phyloP scores from a whole-genome alignment of 2,113 vertebrate species.

The Chrysochloris asiatica region DNA sequence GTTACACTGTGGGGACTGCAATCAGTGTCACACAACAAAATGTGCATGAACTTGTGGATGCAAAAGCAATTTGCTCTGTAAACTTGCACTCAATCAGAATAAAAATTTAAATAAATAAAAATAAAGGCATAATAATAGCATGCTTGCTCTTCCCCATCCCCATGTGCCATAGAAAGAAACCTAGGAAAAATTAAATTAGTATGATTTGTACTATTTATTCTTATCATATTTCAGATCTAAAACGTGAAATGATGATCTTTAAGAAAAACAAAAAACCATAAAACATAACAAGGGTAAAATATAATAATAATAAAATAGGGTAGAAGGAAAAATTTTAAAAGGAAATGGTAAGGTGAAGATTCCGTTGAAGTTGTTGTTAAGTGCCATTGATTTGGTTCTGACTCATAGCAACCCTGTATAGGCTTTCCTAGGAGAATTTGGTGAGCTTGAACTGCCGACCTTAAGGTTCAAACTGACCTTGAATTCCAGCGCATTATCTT shows the following conservation, averaged over 20 bases:
- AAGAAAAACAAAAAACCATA: neutral
- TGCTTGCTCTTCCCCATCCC: neutral
- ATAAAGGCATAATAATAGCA: neutral
- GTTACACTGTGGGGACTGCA: no score
- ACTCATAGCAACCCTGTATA: no score
- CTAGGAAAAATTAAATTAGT: neutral
- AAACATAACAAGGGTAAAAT: constrained; percentile 18
- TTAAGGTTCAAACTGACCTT: no score
- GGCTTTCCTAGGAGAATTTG: no score
- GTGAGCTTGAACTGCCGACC: no score
- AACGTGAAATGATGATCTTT: neutral
- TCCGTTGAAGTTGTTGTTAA: no score
- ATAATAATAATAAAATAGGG: neutral
- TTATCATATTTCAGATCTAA: neutral
- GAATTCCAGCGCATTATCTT: no score
- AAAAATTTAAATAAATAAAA: neutral
- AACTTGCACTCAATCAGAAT: no score
- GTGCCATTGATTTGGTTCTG: no score
- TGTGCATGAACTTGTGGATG: no score
- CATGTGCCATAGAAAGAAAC: neutral
- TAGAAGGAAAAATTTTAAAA: neutral
- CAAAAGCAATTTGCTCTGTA: no score
- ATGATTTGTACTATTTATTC: neutral
- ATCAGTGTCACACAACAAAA: no score
- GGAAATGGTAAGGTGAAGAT: neutral